phyloP scores from a whole-genome alignment of 1,140 invertebrate species.

The Sogatella furcifera region DNA sequence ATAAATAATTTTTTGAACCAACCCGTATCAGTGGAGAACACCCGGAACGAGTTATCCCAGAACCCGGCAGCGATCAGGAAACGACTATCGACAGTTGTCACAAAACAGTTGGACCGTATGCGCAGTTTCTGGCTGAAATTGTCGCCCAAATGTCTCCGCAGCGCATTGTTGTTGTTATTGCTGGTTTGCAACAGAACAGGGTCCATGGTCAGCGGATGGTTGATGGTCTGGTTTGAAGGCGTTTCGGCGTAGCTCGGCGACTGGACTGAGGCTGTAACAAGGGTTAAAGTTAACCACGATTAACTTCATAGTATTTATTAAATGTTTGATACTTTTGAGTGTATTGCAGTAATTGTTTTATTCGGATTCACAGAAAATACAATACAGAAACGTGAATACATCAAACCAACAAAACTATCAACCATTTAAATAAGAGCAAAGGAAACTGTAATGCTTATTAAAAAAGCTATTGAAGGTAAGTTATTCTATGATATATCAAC shows the following conservation, averaged over 20 bases:
- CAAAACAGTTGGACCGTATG: constrained; percentile 89
- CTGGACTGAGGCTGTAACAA: constrained; percentile 53
- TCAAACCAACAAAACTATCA: no score
- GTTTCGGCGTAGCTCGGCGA: constrained; percentile 73
- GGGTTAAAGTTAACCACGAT: no score
- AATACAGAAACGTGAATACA: no score
- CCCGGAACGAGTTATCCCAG: constrained; percentile 98
- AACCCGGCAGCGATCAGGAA: constrained; percentile 98
- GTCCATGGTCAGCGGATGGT: constrained; percentile 92
- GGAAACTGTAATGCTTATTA: no score
- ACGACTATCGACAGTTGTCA: constrained; percentile 91
- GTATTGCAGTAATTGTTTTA: no score
- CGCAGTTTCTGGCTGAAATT: constrained; percentile 93
- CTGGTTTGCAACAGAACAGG: constrained; percentile 73
- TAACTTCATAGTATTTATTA: no score
- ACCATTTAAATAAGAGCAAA: no score
- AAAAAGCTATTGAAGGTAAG: no score
- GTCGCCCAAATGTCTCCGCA: constrained; percentile 82
- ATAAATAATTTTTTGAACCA: neutral
- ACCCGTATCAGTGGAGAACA: constrained; percentile 95
- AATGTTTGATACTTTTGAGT: no score
- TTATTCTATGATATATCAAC: no score
- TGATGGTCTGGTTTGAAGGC: constrained; percentile 56
- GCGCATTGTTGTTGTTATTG: constrained; percentile 47
- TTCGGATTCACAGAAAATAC: no score